phyloP scores from a whole-genome alignment of 2,113 vertebrate species.

The Odontophorus gujanensis region DNA sequence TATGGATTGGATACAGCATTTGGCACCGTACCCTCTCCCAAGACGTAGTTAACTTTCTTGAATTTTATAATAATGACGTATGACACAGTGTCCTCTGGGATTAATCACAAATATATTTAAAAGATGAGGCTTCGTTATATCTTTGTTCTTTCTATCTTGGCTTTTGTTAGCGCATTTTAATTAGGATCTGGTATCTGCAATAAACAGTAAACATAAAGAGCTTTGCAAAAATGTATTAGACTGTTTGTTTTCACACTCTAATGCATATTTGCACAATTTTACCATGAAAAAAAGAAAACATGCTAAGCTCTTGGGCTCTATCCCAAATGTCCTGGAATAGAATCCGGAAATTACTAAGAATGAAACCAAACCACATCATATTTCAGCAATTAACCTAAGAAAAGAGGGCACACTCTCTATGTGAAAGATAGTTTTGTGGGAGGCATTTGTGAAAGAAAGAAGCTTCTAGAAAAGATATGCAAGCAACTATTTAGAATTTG shows the following conservation, averaged over 20 bases:
- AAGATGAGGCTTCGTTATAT: constrained; percentile 83
- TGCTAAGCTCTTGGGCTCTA: constrained; percentile 89
- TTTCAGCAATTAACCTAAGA: constrained; percentile 87
- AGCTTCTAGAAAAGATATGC: constrained; percentile 62
- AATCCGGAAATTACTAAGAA: constrained; percentile 86
- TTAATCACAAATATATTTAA: constrained; percentile 85
- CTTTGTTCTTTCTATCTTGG: constrained; percentile 89
- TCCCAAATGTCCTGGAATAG: constrained; percentile 90
- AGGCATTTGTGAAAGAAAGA: constrained; percentile 68
- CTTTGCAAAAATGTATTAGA: constrained; percentile 91
- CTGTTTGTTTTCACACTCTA: constrained; percentile 91
- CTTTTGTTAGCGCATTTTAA: constrained; percentile 90
- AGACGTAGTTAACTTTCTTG: constrained; percentile 64
- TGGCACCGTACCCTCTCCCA: constrained; percentile 33
- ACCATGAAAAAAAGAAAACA: constrained; percentile 90
- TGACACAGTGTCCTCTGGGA: constrained; percentile 75
- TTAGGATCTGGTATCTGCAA: constrained; percentile 91
- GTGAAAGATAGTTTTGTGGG: constrained; percentile 70
- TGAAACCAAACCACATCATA: constrained; percentile 84
- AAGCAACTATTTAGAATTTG: constrained; percentile 64
- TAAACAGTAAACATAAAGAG: constrained; percentile 91
- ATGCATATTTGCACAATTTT: constrained; percentile 92
- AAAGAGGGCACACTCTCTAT: constrained; percentile 78
- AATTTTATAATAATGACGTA: constrained; percentile 65
- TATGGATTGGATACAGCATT: constrained; percentile 26